A percentile compares a stretch with the other conserved stretches of the same genome.
Evolutionary conservation across 2,797 vertebrate species (phyloP).

Genomic region (Cyclura pinguis): DNA sequence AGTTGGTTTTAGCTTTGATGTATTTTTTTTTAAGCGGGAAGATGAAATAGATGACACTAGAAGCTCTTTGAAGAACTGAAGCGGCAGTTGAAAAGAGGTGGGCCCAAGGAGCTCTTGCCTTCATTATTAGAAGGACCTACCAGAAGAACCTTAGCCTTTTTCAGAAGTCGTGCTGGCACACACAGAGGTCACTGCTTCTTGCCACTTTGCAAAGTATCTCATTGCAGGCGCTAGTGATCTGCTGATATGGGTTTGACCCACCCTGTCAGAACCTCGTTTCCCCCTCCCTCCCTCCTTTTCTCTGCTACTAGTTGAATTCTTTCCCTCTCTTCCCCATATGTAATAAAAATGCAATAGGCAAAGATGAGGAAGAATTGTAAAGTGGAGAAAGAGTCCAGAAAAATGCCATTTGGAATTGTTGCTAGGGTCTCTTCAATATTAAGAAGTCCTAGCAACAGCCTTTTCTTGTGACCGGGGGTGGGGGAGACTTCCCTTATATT

Average conservation of each 20-base stretch:
- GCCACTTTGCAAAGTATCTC: not conserved
- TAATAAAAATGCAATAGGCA: not conserved
- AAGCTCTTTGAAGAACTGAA: slow-evolving; percentile 26
- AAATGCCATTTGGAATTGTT: not conserved
- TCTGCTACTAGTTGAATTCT: not conserved
- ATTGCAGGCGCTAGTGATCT: not conserved
- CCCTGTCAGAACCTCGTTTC: not conserved
- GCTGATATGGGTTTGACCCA: slow-evolving; percentile 3
- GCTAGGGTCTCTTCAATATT: not conserved
- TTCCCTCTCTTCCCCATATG: not conserved
- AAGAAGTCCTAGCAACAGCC: not conserved
- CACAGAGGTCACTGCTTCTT: not conserved
- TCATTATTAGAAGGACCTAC: not conserved
- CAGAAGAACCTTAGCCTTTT: not conserved
- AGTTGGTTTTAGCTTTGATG: slow-evolving; percentile 22
- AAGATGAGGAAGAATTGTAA: not conserved
- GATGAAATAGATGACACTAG: slow-evolving; percentile 7
- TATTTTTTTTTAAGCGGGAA: not conserved
- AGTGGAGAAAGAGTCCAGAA: not conserved
- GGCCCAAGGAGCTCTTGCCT: not conserved
- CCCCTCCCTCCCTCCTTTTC: not conserved
- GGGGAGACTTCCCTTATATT: not conserved
- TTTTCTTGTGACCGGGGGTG: not conserved
- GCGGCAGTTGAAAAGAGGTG: slow-evolving; percentile 6
- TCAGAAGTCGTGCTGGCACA: not conserved